phyloP scores from a whole-genome alignment of 2,888 invertebrate genomes.

The Amitus sp. region DNA sequence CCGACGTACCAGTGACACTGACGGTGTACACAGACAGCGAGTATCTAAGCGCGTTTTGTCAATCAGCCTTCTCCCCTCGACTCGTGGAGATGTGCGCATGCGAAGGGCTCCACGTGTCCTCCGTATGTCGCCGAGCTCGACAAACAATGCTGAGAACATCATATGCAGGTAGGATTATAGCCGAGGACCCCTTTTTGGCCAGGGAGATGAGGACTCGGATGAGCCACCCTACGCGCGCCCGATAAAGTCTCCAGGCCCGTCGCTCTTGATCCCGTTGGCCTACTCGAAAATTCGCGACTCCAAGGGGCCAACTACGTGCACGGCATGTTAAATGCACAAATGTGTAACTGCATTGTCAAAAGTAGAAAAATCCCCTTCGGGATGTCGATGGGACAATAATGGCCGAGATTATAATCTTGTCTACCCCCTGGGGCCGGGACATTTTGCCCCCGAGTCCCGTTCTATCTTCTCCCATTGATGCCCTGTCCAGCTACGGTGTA shows the following conservation, averaged over 20 bases:
- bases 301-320: slow-evolving; percentile 27
- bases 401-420: slow-evolving; percentile 66
- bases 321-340: slow-evolving; percentile 63
- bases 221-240: slow-evolving; percentile 47
- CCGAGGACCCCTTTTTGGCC: slow-evolving; percentile 56
- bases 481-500: slow-evolving; percentile 12
- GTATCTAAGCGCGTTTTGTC: slow-evolving; percentile 38
- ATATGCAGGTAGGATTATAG: slow-evolving; percentile 65
- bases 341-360: slow-evolving; percentile 64
- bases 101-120: slow-evolving; percentile 40
- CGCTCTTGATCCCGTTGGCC: slow-evolving; percentile 42
- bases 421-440: slow-evolving; percentile 58
- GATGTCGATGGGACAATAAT: slow-evolving; percentile 66
- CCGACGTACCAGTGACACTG: not conserved
- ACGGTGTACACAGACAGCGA: slow-evolving; percentile 11
- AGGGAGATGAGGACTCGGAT: slow-evolving; percentile 51
- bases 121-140: slow-evolving; percentile 41
- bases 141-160: slow-evolving; percentile 57
- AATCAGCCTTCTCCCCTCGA: slow-evolving; percentile 32
- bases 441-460: slow-evolving; percentile 18
- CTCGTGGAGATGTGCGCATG: slow-evolving; percentile 43
- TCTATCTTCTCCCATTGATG: slow-evolving; percentile 33
- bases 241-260: slow-evolving; percentile 45
- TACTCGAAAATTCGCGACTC: slow-evolving; percentile 19
- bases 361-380: slow-evolving; percentile 62